Evolutionary conservation across 2,888 invertebrate genomes (phyloP), one percentile per base, ranked within the genome.

Genomic region (Himalopsyche japonica): DNA sequence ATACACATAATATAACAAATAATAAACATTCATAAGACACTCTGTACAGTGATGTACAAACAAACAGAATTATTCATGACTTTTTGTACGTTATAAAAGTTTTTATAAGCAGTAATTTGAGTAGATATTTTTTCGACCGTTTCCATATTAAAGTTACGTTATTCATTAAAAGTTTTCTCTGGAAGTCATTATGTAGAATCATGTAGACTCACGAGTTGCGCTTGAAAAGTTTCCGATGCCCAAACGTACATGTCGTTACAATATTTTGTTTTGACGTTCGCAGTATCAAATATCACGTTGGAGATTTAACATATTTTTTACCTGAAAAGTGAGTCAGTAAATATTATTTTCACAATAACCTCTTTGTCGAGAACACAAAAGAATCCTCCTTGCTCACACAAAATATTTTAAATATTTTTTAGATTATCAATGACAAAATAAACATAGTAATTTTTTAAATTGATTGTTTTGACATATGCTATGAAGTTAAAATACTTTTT

Each of bases 121-220:
- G 57, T 57, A 20, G 24, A 57, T 57, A 57, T 57, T 79, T 79
- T 82, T 64, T 79, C 77, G 77, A 57, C 57, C 49, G 48, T 82
- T 82, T 37, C 78, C 77, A 57, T 43, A 43, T 64, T 47, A 82
- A 82, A 82, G 82, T 82, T 77, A 49, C 79, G 49, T 37, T 82
- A 83, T 80, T 79, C 83, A 70, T 80, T 83, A 80, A 79, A 83
- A 83, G 78, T 76, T 83, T 82, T 80, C 43, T 27, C 4, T 32
- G 24, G 34, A 83, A 83, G 80, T 83, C 79, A 79, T 83, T 83
- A 83, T 80, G 47, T 83, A 83, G 48, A 57, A 57, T 57, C 57
- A 57, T 57, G 57, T 57, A 57, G 20, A 43, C 43, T 43, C 15
- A 15, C 43, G 43, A 43, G 43, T 15, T 43, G 43, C 15, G 15